These are phyloP conservation scores for Acrocephalus arundinaceus DNA, from an alignment of 2,113 vertebrate species.

Conservation along the genomic window DNA sequence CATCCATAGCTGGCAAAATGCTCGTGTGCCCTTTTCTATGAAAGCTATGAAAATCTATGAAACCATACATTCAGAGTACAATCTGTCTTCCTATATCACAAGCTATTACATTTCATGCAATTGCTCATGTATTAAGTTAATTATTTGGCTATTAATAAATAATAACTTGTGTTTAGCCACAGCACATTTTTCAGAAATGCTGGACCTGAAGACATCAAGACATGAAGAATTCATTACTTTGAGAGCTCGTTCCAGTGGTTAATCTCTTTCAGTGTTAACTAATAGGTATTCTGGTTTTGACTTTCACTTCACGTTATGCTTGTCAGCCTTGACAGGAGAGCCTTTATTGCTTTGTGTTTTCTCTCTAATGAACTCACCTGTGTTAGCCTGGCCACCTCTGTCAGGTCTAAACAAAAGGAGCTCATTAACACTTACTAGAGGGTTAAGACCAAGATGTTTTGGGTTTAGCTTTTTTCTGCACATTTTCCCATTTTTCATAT, in stretches of 20 bases:
- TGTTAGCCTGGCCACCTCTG: neutral
- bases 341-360: neutral
- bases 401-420: neutral
- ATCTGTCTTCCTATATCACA: neutral
- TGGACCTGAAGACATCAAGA: neutral
- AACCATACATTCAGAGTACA: neutral
- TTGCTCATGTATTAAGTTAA: neutral
- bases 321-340: neutral
- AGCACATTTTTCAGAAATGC: conserved; percentile 9
- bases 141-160: conserved; percentile 25
- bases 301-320: neutral
- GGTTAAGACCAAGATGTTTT: neutral
- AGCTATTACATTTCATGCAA: neutral
- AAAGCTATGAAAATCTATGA: neutral
- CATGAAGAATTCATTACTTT: neutral
- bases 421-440: neutral
- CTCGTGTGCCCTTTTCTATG: neutral
- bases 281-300: neutral
- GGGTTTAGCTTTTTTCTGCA: neutral
- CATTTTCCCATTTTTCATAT: neutral
- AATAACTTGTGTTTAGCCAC: neutral
- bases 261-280: neutral
- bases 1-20: neutral
- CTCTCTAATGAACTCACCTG: neutral
- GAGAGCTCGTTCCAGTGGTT: neutral